phyloP scores from a whole-genome alignment of 1,140 invertebrate species.

The Heliconius hewitsoni region DNA sequence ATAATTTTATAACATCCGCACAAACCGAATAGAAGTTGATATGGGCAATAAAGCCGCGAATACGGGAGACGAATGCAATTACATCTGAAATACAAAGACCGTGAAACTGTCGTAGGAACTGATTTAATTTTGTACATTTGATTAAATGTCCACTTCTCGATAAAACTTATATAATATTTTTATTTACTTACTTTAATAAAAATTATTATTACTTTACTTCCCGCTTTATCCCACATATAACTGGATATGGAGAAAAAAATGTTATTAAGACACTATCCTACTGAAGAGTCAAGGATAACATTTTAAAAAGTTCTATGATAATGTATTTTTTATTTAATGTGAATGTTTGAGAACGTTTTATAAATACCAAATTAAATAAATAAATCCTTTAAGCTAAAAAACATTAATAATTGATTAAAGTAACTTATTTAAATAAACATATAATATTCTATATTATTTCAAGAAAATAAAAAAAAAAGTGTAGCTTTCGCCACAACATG shows the following conservation, averaged over 20 bases:
- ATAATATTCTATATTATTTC: too few species aligned
- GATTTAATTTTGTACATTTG: not conserved
- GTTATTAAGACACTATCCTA: too few species aligned
- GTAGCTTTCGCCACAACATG: constrained; percentile 41
- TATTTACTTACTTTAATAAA: not conserved
- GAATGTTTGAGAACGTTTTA: too few species aligned
- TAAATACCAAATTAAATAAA: too few species aligned
- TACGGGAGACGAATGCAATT: constrained; percentile 66
- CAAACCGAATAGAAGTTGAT: constrained; percentile 62
- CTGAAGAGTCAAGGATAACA: too few species aligned
- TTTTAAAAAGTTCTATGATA: too few species aligned
- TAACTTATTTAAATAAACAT: not conserved
- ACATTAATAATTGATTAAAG: not conserved
- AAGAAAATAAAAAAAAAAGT: not conserved
- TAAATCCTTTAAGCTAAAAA: too few species aligned
- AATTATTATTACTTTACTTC: not conserved
- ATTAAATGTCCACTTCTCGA: not conserved
- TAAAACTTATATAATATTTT: not conserved
- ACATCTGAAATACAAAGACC: constrained; percentile 62
- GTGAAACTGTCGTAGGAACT: constrained; percentile 43
- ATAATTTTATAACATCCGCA: constrained; percentile 56
- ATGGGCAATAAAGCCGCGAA: constrained; percentile 75
- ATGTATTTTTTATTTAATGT: too few species aligned
- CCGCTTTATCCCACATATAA: too few species aligned
- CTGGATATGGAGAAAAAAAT: too few species aligned